Evolutionary conservation across 2,113 vertebrate genomes (phyloP).

Genomic region (Pedionomus torquatus): DNA sequence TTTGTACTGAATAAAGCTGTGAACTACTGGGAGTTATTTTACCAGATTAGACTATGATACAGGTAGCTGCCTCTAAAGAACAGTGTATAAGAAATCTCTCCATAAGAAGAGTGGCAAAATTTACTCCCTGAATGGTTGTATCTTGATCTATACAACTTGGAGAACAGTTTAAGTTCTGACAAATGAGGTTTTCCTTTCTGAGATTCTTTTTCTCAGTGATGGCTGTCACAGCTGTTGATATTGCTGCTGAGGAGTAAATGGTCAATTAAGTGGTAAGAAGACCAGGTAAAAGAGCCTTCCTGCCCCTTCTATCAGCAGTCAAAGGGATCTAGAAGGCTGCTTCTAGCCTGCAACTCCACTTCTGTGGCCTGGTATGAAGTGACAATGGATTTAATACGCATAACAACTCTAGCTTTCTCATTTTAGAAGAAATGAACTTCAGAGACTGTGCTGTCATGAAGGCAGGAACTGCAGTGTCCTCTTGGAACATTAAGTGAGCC

Average conservation of each 20-base stretch:
- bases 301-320: background rate
- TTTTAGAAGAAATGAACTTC: background rate
- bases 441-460: background rate
- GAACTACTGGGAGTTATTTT: background rate
- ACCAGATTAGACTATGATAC: background rate
- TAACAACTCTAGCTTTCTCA: background rate
- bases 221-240: background rate
- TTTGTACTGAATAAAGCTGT: background rate
- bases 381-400: background rate
- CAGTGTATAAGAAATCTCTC: background rate
- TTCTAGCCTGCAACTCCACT: background rate
- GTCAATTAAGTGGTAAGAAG: background rate
- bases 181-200: background rate
- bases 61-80: background rate
- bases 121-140: background rate
- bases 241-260: background rate
- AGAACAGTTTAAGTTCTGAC: background rate
- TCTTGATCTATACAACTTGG: background rate
- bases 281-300: background rate
- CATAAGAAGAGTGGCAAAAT: background rate
- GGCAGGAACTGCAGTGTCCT: background rate
- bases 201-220: background rate
- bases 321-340: background rate
- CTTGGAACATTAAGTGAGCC: background rate
- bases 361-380: background rate